Evolutionary conservation across 2,113 vertebrate genomes (phyloP).

Genomic region (Peromyscus polionotus): DNA sequence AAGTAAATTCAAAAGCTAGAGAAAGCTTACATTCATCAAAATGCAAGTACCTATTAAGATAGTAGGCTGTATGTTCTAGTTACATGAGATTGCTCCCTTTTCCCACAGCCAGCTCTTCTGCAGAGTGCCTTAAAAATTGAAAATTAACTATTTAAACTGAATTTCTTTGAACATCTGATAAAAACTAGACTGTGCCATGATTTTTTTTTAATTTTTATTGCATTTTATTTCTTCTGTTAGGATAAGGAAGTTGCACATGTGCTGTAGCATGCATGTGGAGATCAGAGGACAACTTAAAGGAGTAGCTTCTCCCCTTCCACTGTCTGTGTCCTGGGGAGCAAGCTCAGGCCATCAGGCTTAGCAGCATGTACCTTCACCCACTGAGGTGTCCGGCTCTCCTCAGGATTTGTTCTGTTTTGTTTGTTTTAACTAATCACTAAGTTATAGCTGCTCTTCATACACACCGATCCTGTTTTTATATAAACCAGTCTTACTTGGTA

Average conservation of each 20-base stretch:
- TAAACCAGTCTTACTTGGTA: constrained; percentile 51
- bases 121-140: constrained; percentile 34
- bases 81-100: background rate
- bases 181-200: background rate
- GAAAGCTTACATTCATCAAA: constrained; percentile 16
- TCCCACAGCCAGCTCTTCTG: background rate
- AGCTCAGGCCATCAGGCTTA: background rate
- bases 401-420: background rate
- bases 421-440: background rate
- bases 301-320: background rate
- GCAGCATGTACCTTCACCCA: background rate
- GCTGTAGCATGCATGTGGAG: background rate
- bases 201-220: constrained; percentile 25
- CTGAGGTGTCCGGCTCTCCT: background rate
- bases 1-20: constrained; percentile 60
- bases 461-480: constrained; percentile 15
- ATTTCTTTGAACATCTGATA: constrained; percentile 50
- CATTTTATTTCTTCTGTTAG: background rate
- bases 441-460: background rate
- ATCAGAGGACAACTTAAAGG: background rate
- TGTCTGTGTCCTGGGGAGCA: background rate
- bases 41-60: constrained; percentile 26
- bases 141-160: background rate
- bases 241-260: background rate
- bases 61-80: background rate